These are phyloP conservation scores for Palythoa grandis DNA, from an alignment of 92 coral and sea anemone species.

Conservation along the genomic window DNA sequence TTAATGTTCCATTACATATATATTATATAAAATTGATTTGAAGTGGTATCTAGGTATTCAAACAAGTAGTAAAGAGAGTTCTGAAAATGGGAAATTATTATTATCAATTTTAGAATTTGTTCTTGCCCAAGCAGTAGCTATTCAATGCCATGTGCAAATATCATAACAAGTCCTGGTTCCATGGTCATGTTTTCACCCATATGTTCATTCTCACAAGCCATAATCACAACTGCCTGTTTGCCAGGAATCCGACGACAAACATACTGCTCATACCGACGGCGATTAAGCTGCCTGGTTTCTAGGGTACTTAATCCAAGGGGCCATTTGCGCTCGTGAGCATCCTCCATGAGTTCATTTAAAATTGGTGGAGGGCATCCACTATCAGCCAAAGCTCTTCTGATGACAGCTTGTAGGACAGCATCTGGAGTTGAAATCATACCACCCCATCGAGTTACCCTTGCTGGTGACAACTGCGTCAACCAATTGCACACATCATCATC, in stretches of 20 bases:
- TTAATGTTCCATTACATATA: too few species aligned
- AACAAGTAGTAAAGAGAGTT: too few species aligned
- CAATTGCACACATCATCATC: slow-evolving; percentile 80
- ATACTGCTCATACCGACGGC: slow-evolving; percentile 92
- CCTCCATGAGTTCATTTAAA: slow-evolving; percentile 91
- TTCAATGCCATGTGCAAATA: slow-evolving; percentile 98
- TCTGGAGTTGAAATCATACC: slow-evolving; percentile 99
- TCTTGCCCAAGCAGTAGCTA: slow-evolving; percentile 3
- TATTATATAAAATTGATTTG: too few species aligned
- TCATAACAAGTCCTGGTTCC: slow-evolving; percentile 93
- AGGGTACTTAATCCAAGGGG: slow-evolving; percentile 93
- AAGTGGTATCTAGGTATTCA: too few species aligned
- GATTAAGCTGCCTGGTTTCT: slow-evolving; percentile 90
- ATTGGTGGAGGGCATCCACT: slow-evolving; percentile 88
- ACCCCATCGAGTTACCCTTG: slow-evolving; percentile 96
- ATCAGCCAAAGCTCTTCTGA: slow-evolving; percentile 82
- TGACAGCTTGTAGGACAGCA: slow-evolving; percentile 88
- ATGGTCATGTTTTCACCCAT: slow-evolving; percentile 94
- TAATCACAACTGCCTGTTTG: slow-evolving; percentile 91
- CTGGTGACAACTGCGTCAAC: slow-evolving; percentile 73
- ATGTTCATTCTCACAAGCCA: slow-evolving; percentile 95
- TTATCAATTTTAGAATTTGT: not conserved
- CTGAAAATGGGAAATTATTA: too few species aligned
- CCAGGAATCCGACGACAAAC: slow-evolving; percentile 91
- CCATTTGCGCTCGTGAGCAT: slow-evolving; percentile 97